Conservation (phyloP, 2,888 invertebrate species). For the Caenorhabditis becei region DNA sequence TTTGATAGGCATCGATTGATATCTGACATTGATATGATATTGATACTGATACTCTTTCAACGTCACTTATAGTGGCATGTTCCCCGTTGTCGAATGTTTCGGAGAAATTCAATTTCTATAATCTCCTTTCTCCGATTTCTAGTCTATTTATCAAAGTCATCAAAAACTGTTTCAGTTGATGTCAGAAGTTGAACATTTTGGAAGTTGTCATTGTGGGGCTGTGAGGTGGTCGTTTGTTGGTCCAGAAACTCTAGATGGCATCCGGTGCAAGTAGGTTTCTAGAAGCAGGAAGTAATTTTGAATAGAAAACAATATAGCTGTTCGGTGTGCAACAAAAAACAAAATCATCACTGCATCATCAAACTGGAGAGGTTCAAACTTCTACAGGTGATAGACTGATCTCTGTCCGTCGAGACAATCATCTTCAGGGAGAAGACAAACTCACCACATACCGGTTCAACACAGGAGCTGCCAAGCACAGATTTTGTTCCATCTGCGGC, state of each 20-base stretch:
- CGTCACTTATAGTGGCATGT: neutral
- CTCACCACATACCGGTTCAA: slow-evolving; percentile 74
- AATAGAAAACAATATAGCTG: slow-evolving; percentile 82
- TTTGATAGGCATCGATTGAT: slow-evolving; percentile 42
- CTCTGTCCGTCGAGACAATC: no score
- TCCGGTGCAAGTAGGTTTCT: slow-evolving; percentile 71
- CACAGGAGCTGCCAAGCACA: slow-evolving; percentile 69
- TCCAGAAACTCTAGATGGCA: slow-evolving; percentile 67
- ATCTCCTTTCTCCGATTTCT: no score
- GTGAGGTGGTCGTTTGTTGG: slow-evolving; percentile 70
- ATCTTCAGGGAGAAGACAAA: slow-evolving; percentile 66
- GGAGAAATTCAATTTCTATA: neutral
- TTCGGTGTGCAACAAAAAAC: slow-evolving; percentile 84
- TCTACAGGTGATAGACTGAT: slow-evolving; percentile 62
- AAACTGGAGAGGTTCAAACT: slow-evolving; percentile 82
- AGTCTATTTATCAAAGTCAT: neutral
- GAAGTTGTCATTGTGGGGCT: slow-evolving; percentile 75
- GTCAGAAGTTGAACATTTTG: slow-evolving; percentile 64
- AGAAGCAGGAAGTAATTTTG: neutral
- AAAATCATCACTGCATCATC: slow-evolving; percentile 84
- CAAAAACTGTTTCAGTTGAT: neutral
- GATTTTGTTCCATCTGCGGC: slow-evolving; percentile 82
- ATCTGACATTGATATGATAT: slow-evolving; percentile 5
- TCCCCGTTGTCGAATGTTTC: neutral
- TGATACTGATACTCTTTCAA: neutral